These are phyloP conservation scores for Drosophila antonietae DNA, from an alignment of 2,888 invertebrate species.

Conservation along the genomic window DNA sequence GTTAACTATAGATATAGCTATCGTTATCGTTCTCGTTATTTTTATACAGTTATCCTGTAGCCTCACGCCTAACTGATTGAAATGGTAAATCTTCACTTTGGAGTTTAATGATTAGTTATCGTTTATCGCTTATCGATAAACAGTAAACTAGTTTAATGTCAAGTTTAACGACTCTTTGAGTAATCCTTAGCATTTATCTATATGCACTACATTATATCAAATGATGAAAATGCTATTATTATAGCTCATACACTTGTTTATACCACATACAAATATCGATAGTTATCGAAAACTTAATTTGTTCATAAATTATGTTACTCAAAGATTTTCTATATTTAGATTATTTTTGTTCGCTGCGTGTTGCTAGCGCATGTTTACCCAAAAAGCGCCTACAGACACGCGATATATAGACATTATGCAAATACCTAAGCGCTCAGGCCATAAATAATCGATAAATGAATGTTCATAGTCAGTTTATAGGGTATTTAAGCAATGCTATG, in stretches of 20 bases:
- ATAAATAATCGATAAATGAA: constrained; percentile 16
- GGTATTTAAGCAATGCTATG: constrained; percentile 25
- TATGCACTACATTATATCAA: background rate
- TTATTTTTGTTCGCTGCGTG: background rate
- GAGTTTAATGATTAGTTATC: background rate
- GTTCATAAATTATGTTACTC: background rate
- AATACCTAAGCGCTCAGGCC: background rate
- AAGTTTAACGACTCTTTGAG: no score
- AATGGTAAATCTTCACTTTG: background rate
- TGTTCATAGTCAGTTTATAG: constrained; percentile 4
- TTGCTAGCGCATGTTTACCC: background rate
- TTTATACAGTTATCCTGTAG: no score
- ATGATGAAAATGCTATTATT: background rate
- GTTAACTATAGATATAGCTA: background rate
- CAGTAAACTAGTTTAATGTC: background rate
- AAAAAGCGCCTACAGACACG: background rate
- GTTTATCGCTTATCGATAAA: constrained; percentile 4
- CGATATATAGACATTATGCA: constrained; percentile 1
- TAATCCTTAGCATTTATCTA: background rate
- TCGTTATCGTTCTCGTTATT: background rate
- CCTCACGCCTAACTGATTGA: no score
- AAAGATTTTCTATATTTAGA: constrained; percentile 1
- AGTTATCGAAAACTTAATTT: background rate
- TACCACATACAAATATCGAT: background rate
- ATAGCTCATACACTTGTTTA: background rate